Conservation (phyloP, 2,888 invertebrate species). For the Polymixis lichenea region DNA sequence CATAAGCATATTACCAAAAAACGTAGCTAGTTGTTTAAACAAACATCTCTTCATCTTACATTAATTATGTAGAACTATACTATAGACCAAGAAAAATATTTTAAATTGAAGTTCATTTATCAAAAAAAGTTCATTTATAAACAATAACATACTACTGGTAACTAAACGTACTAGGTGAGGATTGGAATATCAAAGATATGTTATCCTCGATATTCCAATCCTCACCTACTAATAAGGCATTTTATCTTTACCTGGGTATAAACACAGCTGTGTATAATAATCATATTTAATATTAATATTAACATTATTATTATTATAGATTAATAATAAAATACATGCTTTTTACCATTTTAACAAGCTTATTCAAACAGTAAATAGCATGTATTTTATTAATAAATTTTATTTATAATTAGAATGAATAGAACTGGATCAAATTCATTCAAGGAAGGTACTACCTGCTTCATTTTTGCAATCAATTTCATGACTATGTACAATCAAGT, state of each 20-base stretch:
- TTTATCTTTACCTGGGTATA: not conserved
- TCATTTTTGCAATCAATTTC: constrained; percentile 47
- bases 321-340: too few species aligned
- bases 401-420: not conserved
- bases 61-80: not conserved
- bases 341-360: too few species aligned
- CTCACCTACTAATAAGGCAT: not conserved
- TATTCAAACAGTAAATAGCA: not conserved
- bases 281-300: too few species aligned
- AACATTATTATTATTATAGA: too few species aligned
- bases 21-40: not conserved
- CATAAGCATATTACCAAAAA: not conserved
- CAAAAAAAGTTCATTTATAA: too few species aligned
- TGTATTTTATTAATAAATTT: not conserved
- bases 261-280: too few species aligned
- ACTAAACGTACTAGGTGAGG: too few species aligned
- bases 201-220: not conserved
- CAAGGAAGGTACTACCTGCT: constrained; percentile 32
- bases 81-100: too few species aligned
- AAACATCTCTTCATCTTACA: not conserved
- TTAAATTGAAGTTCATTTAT: constrained; percentile 5
- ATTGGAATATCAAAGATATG: too few species aligned
- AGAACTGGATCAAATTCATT: not conserved
- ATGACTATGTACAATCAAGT: constrained; percentile 7
- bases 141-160: not conserved